phyloP scores from a whole-genome alignment of 2,797 vertebrate genomes.

The Hozukius guyotensis region DNA sequence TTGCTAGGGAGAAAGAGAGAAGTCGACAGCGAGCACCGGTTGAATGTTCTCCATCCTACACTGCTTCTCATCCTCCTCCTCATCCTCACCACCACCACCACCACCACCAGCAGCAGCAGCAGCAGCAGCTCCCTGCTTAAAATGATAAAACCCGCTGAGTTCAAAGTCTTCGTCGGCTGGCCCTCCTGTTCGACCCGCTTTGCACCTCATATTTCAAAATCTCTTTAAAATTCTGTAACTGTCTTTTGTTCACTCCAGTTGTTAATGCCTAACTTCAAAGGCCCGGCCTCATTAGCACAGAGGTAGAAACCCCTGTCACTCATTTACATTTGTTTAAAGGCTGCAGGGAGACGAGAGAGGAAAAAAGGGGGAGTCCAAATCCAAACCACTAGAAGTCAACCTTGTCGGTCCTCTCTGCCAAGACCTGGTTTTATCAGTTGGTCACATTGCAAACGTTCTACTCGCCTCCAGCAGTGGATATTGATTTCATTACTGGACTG shows the following conservation, averaged over 20 bases:
- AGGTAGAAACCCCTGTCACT: slow-evolving; percentile 87
- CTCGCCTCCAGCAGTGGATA: slow-evolving; percentile 69
- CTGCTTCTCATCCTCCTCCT: slow-evolving; percentile 65
- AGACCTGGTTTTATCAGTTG: slow-evolving; percentile 76
- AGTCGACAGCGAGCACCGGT: slow-evolving; percentile 59
- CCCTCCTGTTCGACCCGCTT: slow-evolving; percentile 80
- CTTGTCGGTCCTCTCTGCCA: slow-evolving; percentile 74
- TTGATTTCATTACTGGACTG: slow-evolving; percentile 63
- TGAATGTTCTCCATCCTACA: slow-evolving; percentile 71
- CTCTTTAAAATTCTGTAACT: slow-evolving; percentile 87
- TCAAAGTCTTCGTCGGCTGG: slow-evolving; percentile 81
- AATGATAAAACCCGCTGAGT: slow-evolving; percentile 83
- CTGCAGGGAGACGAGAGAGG: slow-evolving; percentile 72
- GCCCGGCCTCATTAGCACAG: slow-evolving; percentile 86
- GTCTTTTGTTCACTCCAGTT: slow-evolving; percentile 87
- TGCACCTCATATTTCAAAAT: slow-evolving; percentile 84
- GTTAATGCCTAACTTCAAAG: slow-evolving; percentile 89
- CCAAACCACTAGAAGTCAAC: slow-evolving; percentile 83
- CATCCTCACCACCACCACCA: background rate
- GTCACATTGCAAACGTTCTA: slow-evolving; percentile 72
- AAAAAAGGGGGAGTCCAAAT: slow-evolving; percentile 71
- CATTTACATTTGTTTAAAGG: slow-evolving; percentile 87
- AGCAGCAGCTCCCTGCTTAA: slow-evolving; percentile 71
- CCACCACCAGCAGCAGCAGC: slow-evolving; percentile 42
- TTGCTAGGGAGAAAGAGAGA: slow-evolving; percentile 20